Evolutionary conservation across 2,888 invertebrate species (phyloP).

Genomic region (Caenorhabditis macrosperma): DNA sequence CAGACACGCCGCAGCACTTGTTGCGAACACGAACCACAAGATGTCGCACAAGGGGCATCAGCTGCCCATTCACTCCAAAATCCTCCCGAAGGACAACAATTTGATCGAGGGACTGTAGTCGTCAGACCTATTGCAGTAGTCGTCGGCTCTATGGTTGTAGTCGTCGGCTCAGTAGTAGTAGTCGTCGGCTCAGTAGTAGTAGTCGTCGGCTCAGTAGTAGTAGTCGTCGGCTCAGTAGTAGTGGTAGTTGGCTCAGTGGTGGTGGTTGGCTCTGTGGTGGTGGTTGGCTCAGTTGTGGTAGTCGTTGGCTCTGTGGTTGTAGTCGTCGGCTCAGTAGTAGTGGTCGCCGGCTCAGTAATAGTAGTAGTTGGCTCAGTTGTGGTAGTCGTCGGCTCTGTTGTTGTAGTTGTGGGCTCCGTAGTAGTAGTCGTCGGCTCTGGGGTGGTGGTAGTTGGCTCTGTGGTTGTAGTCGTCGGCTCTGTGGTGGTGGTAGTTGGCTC

Average conservation of each 20-base stretch:
- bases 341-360: conserved; percentile 2
- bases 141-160: conserved; percentile 3
- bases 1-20: conserved; percentile 42
- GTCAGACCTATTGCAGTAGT: conserved; percentile 9
- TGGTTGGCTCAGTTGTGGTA: conserved; percentile 7
- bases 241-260: conserved; percentile 22
- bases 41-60: conserved; percentile 36
- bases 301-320: conserved; percentile 24
- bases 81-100: conserved; percentile 51
- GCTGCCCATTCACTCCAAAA: conserved; percentile 56
- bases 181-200: conserved; percentile 16
- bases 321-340: conserved; percentile 5
- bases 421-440: conserved; percentile 32
- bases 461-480: conserved; percentile 46
- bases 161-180: conserved; percentile 8
- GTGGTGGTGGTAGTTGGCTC: neutral
- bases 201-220: conserved; percentile 11
- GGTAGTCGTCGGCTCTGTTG: conserved; percentile 1
- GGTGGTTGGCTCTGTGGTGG: no score
- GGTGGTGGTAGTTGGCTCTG: conserved; percentile 34
- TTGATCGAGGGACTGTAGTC: conserved; percentile 22
- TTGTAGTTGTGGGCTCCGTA: conserved; percentile 19
- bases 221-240: conserved; percentile 17
- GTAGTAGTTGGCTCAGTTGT: conserved; percentile 18
- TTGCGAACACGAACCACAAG: conserved; percentile 57